Conservation (phyloP, 2,113 vertebrate genomes). For the Thamnaconus septentrionalis region DNA sequence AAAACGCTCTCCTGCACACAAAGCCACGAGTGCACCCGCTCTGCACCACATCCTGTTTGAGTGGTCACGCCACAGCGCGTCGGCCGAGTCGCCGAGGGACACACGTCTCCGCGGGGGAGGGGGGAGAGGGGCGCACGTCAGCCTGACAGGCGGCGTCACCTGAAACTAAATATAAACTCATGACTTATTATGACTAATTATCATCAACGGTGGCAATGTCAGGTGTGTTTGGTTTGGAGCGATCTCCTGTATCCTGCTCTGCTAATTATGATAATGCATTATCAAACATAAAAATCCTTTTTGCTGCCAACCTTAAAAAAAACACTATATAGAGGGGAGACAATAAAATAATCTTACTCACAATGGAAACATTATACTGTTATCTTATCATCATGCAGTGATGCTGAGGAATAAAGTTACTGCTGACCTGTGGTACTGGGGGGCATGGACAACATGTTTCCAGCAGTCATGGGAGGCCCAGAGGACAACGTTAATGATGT, state of each 20-base stretch:
- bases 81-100: constrained; percentile 5
- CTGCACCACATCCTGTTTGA: constrained; percentile 46
- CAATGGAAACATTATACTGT: no score
- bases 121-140: no score
- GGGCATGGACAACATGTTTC: no score
- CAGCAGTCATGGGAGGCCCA: no score
- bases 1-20: constrained; percentile 3
- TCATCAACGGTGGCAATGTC: neutral
- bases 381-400: no score
- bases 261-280: neutral
- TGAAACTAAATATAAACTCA: constrained; percentile 1
- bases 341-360: no score
- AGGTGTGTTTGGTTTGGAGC: neutral
- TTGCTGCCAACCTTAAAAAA: no score
- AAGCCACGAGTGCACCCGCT: constrained; percentile 13
- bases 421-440: no score
- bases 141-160: neutral
- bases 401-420: no score
- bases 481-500: no score
- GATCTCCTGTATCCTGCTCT: neutral
- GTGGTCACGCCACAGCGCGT: constrained; percentile 26
- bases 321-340: no score
- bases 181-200: neutral
- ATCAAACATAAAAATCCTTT: neutral
- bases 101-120: neutral